Evolutionary conservation across 2,113 vertebrate species (phyloP).

Genomic region (Paracyprichromis sp.): DNA sequence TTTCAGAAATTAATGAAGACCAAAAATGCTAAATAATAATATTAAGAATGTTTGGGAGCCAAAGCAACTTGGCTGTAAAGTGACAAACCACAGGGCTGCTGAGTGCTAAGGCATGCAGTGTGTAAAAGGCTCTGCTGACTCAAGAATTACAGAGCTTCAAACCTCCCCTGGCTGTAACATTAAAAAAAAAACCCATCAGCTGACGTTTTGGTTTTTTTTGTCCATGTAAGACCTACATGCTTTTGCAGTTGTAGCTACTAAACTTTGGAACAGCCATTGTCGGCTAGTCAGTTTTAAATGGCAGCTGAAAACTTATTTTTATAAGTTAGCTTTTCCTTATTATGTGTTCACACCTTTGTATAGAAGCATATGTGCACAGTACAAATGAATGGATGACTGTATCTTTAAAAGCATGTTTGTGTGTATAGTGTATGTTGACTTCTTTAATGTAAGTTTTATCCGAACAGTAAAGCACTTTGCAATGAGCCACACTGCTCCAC

Average conservation of each 20-base stretch:
- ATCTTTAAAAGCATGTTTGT: not conserved
- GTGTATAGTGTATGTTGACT: not conserved
- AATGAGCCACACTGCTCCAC: not conserved
- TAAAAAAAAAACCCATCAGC: rapidly evolving
- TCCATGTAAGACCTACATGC: not conserved
- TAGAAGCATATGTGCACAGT: not conserved
- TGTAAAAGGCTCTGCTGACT: not conserved
- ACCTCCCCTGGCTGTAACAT: not conserved
- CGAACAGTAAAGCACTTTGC: not conserved
- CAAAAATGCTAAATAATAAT: not conserved
- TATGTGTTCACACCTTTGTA: not conserved
- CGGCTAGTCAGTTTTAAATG: rapidly evolving
- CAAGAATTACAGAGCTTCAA: not conserved
- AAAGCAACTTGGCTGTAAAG: not conserved
- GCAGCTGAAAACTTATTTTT: not conserved
- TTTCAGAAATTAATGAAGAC: not conserved
- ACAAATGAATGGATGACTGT: not conserved
- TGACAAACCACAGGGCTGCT: not conserved
- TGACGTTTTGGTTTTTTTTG: not conserved
- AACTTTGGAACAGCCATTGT: not conserved
- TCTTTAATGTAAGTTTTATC: not conserved
- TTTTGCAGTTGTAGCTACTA: not conserved
- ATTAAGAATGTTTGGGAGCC: not conserved
- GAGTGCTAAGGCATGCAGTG: not conserved
- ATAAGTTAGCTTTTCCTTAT: not conserved